Conservation (phyloP, 2,797 vertebrate species). For the Vespertilio murinus region DNA sequence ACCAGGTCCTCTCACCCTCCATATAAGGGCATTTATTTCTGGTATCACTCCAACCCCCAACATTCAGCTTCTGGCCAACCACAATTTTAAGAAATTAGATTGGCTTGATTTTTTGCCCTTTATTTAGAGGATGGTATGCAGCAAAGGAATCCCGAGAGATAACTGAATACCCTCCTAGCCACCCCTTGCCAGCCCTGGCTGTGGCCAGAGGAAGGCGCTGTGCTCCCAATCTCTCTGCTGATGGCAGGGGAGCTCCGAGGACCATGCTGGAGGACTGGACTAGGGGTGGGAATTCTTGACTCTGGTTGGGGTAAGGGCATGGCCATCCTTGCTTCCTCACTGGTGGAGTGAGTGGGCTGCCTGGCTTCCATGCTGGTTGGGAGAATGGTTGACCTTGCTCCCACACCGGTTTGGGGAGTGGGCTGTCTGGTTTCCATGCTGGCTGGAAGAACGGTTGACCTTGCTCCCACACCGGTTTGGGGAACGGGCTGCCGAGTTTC, state of each 20-base stretch:
- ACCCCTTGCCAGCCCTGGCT: neutral
- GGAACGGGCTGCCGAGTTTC: too few species aligned
- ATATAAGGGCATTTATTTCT: neutral
- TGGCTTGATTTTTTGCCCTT: neutral
- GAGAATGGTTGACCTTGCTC: too few species aligned
- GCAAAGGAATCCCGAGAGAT: neutral
- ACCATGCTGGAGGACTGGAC: neutral
- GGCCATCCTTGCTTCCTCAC: neutral
- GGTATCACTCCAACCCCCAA: neutral
- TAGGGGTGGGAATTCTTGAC: neutral
- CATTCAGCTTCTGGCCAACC: neutral
- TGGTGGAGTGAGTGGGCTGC: neutral
- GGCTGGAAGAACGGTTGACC: too few species aligned
- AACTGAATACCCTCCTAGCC: neutral
- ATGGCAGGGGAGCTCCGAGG: neutral
- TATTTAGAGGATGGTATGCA: neutral
- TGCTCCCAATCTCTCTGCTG: neutral
- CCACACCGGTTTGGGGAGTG: neutral
- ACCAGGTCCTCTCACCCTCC: neutral
- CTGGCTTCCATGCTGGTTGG: fast-evolving
- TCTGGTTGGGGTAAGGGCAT: neutral
- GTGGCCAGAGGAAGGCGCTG: neutral
- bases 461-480: too few species aligned
- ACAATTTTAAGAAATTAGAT: neutral
- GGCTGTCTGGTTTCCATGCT: fast-evolving